Percentiles rank a stretch among this genome's conserved stretches.
phyloP scores from a whole-genome alignment of 2,113 vertebrate genomes.

The Mixornis gularis region DNA sequence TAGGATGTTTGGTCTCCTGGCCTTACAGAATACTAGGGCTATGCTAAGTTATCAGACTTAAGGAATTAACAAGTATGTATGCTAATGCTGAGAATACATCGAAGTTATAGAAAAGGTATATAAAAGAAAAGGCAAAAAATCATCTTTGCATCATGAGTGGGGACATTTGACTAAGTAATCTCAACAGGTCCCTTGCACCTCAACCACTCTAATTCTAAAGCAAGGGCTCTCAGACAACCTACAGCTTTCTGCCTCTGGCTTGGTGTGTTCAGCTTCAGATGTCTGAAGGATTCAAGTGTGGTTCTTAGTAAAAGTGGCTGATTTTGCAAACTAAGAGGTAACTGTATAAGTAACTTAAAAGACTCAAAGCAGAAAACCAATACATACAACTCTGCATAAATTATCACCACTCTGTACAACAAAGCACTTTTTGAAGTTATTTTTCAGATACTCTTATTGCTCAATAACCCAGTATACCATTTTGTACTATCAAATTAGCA shows the following conservation, averaged over 20 bases:
- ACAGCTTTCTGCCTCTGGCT: neutral
- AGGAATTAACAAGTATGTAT: too few species aligned
- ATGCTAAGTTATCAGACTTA: neutral
- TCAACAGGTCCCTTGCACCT: neutral
- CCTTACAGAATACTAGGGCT: neutral
- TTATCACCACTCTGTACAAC: neutral
- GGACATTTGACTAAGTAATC: neutral
- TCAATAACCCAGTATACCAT: neutral
- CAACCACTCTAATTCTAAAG: neutral
- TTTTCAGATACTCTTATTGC: neutral
- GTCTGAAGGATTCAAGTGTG: neutral
- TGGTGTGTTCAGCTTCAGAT: neutral
- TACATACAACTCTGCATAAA: neutral
- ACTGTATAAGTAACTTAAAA: neutral
- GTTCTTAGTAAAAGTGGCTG: neutral
- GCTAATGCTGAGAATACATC: neutral
- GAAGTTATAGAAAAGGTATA: neutral
- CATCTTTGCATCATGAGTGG: neutral
- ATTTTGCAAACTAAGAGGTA: neutral
- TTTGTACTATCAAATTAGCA: neutral
- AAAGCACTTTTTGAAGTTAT: neutral
- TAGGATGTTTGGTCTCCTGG: neutral
- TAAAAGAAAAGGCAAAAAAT: neutral
- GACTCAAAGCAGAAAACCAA: neutral
- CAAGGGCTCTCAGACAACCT: neutral